These are phyloP conservation scores for Drosophila ogumai DNA, from an alignment of 1,140 invertebrate genomes.

Conservation along the genomic window DNA sequence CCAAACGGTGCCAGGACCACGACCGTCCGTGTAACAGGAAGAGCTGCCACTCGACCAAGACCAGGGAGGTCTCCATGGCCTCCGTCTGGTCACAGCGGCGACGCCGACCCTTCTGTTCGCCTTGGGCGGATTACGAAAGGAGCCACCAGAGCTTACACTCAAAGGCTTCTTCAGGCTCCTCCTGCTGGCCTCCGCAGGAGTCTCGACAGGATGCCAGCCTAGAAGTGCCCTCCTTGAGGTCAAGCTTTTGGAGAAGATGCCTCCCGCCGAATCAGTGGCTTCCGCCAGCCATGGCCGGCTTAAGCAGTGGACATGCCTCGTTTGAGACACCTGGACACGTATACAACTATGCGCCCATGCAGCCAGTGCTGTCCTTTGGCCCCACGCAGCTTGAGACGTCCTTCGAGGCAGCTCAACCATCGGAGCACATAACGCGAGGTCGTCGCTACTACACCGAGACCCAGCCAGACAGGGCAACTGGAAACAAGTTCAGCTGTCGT, in stretches of 20 bases:
- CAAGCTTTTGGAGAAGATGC: background rate
- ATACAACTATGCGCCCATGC: too few species aligned
- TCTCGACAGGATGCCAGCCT: too few species aligned
- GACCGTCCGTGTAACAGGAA: too few species aligned
- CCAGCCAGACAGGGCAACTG: background rate
- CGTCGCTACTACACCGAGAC: conserved; percentile 40
- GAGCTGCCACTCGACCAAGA: background rate
- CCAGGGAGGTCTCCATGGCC: too few species aligned
- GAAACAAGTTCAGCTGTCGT: background rate
- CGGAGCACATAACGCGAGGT: background rate
- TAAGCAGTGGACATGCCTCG: background rate
- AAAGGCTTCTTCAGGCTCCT: too few species aligned
- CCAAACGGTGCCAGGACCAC: too few species aligned
- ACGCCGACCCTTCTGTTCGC: background rate
- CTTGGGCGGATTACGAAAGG: background rate
- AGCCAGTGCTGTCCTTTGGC: too few species aligned
- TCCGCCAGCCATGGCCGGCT: background rate
- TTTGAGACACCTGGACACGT: background rate
- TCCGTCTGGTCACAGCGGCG: background rate
- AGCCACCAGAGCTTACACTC: background rate
- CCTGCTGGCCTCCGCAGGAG: too few species aligned
- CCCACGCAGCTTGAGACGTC: too few species aligned
- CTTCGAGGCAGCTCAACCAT: too few species aligned
- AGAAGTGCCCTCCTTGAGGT: background rate
- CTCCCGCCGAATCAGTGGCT: background rate